Conservation (phyloP, 2,888 invertebrate genomes). For the Hoplodrina ambigua region DNA sequence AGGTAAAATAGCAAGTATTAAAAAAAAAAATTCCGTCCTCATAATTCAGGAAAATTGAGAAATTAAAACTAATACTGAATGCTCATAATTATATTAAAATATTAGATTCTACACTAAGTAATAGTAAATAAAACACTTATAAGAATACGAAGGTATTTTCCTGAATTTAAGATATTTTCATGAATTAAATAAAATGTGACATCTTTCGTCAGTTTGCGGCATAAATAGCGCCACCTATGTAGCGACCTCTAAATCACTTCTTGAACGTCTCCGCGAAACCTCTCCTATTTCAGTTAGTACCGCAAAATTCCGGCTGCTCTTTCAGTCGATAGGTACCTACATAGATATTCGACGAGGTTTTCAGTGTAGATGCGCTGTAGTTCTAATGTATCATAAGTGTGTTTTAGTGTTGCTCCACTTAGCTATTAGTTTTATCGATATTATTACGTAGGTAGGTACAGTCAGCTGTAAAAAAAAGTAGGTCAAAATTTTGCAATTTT, state of each 20-base stretch:
- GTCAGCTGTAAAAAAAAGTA: background rate
- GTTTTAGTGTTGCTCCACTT: constrained; percentile 48
- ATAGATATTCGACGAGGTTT: constrained; percentile 3
- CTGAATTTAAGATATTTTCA: background rate
- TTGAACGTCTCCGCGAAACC: constrained; percentile 54
- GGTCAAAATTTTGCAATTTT: constrained; percentile 2
- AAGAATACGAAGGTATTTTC: background rate
- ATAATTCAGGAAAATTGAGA: background rate
- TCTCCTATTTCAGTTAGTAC: constrained; percentile 65
- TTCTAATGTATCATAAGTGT: constrained; percentile 37
- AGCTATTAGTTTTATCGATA: constrained; percentile 42
- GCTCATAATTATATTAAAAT: background rate
- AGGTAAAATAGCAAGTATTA: background rate
- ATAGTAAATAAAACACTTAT: background rate
- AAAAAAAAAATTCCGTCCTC: background rate
- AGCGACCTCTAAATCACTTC: constrained; percentile 62
- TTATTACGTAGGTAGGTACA: constrained; percentile 2
- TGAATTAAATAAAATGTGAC: constrained; percentile 33
- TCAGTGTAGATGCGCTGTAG: constrained; percentile 26
- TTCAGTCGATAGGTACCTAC: constrained; percentile 24
- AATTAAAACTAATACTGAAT: background rate
- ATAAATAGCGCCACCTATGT: constrained; percentile 71
- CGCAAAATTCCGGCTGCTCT: constrained; percentile 42
- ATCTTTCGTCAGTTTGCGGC: constrained; percentile 8
- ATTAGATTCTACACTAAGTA: background rate